Base-by-base conservation (phyloP, 2,888 invertebrate genomes). In the Teleogryllus oceanicus region DNA sequence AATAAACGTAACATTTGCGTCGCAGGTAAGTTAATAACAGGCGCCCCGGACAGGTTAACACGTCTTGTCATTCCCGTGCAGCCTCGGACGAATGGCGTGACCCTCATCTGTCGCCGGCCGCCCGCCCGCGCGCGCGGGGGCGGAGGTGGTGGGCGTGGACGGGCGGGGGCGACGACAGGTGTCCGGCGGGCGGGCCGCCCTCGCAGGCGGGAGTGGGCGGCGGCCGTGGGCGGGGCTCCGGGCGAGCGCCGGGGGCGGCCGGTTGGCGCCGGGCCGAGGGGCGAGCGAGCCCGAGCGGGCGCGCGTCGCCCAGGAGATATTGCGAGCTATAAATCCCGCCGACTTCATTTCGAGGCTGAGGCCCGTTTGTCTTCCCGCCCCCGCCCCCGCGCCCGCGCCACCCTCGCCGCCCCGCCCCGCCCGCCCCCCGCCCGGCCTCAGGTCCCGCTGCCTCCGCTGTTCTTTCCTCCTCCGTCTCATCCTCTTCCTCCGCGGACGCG, bases 191-290 rank as follows among this genome's bases (percentile, higher is more conserved):
- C n/a, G 62, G 62, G 3, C 62, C 62, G 13, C 16, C 62, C 37
- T 37, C 37, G 37, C 37, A 8, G 37, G 62, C 62, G n/a, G 62
- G 16, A 10, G 8, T 3, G 13, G 24, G 24, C 24, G 24, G 16
- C 62, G 13, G 8, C 11, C 8, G 13, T n/a, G 62, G n/a, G 37
- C 37, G 37, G 16, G 62, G 62, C 16, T 16, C 4, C 1, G n/a
- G 62, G 62, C 16, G 13, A 13, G 62, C 13, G 62, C 16, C 62
- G 62, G 62, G 62, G 62, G n/a, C 62, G 62, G 62, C 16, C 62
- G 62, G 62, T 62, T 62, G 62, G 62, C 62, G 62, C 62, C 62
- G 62, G 62, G 62, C 62, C 62, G 62, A 62, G 62, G 62, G 62
- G 62, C 62, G 62, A 62, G n/a, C 62, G 62, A 8, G 8, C 37